Evolutionary conservation across 2,797 vertebrate genomes (phyloP), one percentile per base, ranked within the genome.

Genomic region (Micromesistius poutassou): DNA sequence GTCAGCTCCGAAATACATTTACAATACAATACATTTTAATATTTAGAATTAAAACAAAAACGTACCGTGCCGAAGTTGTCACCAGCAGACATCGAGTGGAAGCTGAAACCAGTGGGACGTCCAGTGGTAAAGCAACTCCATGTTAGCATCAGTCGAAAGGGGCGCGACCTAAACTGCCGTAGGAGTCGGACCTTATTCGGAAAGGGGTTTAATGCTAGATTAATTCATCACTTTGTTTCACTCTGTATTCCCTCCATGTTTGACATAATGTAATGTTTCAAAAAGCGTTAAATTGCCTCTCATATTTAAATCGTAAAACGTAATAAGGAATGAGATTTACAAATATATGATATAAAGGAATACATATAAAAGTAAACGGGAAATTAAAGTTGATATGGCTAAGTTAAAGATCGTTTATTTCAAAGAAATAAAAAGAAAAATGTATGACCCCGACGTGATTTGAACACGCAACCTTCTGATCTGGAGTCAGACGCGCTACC

Each of bases 401-500:
- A 6, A 19, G 40, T 16, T 55, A 19, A 5, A 22, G 22, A 1
- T 25, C 25, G 8, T 62, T 62, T 25, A 62, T 62, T 22, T 25
- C n/a, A 25, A 62, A n/a, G 55, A 22, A 25, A 62, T 5, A 16
- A 4, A 62, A 62, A 1, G 4, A 68, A 28, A 68, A 68, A 28
- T 12, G 2, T 0, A 28, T 68, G 62, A 68, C 62, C 62, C 62
- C 62, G 62, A 68, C 62, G 62, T 68, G 62, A 68, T 68, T 68
- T 68, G 62, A 68, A 68, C 62, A 68, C 62, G 62, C 62, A 68
- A 68, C 62, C 62, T 68, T 68, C 62, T 68, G 62, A 68, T 68
- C 62, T 68, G 62, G 62, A 68, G 62, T 68, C 62, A 68, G 62
- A 68, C 62, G 62, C 62, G 62, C 62, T 68, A 68, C 62, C 62